These are phyloP conservation scores for Thecocarcelia acutangulata DNA, from an alignment of 2,888 invertebrate genomes.

Conservation along the genomic window DNA sequence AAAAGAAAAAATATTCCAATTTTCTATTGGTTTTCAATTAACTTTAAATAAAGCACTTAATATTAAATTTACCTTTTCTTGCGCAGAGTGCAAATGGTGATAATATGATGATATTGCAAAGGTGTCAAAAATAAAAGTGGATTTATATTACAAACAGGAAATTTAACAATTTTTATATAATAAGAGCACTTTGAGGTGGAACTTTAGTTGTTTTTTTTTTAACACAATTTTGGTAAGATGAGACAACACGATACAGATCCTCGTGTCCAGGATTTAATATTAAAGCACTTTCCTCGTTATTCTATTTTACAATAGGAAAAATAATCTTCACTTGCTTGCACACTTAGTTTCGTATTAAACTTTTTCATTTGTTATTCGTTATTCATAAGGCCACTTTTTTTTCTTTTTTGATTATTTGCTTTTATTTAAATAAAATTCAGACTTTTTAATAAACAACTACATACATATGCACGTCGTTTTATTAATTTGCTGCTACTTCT, in stretches of 20 bases:
- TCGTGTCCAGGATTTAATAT: conserved; percentile 75
- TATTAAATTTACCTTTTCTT: conserved; percentile 37
- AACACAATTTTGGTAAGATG: conserved; percentile 13
- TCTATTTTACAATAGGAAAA: conserved; percentile 7
- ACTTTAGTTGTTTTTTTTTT: conserved; percentile 44
- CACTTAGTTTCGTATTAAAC: conserved; percentile 35
- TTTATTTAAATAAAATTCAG: conserved; percentile 46
- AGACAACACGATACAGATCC: conserved; percentile 77
- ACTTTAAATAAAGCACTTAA: not conserved
- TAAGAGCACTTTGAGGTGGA: conserved; percentile 73
- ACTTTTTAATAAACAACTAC: conserved; percentile 44
- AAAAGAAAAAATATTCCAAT: too few relatives aligned
- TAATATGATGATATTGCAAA: conserved; percentile 1
- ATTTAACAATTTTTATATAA: conserved; percentile 68
- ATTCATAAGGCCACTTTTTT: conserved; percentile 66
- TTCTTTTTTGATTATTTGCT: conserved; percentile 17
- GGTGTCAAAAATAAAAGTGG: conserved; percentile 22
- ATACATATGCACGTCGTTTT: conserved; percentile 48
- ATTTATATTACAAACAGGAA: not conserved
- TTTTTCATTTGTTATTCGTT: conserved; percentile 43
- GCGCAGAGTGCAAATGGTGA: not conserved
- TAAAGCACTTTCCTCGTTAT: conserved; percentile 51
- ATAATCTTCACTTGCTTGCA: conserved; percentile 26
- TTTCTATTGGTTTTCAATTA: too few relatives aligned
- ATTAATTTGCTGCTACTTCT: conserved; percentile 33